Conservation (phyloP, 2,888 invertebrate species). For the Phalera bucephala region DNA sequence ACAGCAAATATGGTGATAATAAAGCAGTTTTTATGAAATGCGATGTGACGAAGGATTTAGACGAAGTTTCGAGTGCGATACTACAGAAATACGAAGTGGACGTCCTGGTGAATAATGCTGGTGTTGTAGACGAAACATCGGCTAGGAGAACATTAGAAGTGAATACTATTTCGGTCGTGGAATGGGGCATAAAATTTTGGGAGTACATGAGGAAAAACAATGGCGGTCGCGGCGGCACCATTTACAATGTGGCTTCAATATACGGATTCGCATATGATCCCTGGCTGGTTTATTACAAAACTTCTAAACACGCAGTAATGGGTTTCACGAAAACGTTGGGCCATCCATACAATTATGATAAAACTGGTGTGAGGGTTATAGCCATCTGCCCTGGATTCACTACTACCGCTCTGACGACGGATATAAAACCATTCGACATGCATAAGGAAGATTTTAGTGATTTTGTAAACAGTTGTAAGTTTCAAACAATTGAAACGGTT, state of each 20-base stretch:
- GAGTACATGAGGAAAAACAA: slow-evolving; percentile 79
- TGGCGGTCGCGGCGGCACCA: slow-evolving; percentile 81
- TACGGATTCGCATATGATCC: slow-evolving; percentile 54
- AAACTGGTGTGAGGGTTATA: slow-evolving; percentile 68
- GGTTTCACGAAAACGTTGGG: slow-evolving; percentile 70
- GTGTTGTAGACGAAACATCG: slow-evolving; percentile 40
- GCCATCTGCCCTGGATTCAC: slow-evolving; percentile 76
- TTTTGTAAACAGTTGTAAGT: slow-evolving; percentile 17
- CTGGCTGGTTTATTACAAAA: slow-evolving; percentile 18
- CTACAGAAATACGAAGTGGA: slow-evolving; percentile 49
- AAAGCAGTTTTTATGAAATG: slow-evolving; percentile 69
- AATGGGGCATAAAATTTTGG: slow-evolving; percentile 71
- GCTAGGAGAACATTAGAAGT: slow-evolving; percentile 38
- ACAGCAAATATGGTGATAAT: slow-evolving; percentile 57
- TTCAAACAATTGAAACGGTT: slow-evolving; percentile 28
- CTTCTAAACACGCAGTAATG: slow-evolving; percentile 60
- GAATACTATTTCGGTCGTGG: slow-evolving; percentile 45
- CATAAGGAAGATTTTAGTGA: slow-evolving; percentile 12
- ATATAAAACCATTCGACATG: slow-evolving; percentile 5
- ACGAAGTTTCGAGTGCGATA: slow-evolving; percentile 48
- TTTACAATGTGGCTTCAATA: slow-evolving; percentile 84
- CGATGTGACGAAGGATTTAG: slow-evolving; percentile 71
- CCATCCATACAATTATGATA: slow-evolving; percentile 54
- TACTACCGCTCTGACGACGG: slow-evolving; percentile 43
- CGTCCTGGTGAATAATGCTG: slow-evolving; percentile 66